Evolutionary conservation across 2,113 vertebrate species (phyloP), one percentile per base, ranked within the genome.

Genomic region (Chascanopsetta lugubris): DNA sequence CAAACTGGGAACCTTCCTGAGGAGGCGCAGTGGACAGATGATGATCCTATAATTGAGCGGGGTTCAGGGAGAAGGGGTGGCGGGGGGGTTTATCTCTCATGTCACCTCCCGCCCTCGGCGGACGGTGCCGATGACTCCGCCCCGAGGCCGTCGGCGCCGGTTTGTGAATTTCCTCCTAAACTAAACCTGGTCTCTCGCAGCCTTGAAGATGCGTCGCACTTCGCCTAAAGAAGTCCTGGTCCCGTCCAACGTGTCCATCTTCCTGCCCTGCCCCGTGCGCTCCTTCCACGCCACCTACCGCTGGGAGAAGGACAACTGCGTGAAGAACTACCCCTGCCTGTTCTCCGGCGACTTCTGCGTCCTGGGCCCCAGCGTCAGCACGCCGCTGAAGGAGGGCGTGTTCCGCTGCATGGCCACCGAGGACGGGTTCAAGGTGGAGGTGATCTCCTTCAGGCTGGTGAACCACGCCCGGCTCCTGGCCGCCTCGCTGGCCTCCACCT

Each of bases 331-430:
- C 67, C 87, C 93, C 3, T 94, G 94, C 77, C 64, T 89, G 43
- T 89, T 94, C 83, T 88, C 90, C 0, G 91, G 92, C 25, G 90
- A 91, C 70, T 93, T 92, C 54, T 94, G 94, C 36, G 88, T 93
- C 17, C 88, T 94, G 64, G 92, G 90, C 1, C 91, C 92, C 0
- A 76, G 75, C 0, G 57, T 89, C 0, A 82, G 89, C 38, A 77
- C 86, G 11, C 94, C 93, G 0, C 85, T 93, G 21, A 92, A 82
- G 34, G 87, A 91, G 12, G 94, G 94, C 0, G 78, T 94, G 45
- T 94, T 93, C 83, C 92, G 91, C 20, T 94, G 94, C 89, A 91
- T 92, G 75, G 90, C 90, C 45, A 88, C 79, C 0, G 94, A 94
- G 65, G 90, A 91, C 0, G 93, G 92, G 15, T 90, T 92, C 69